A percentile compares a stretch with the other conserved stretches of the same genome.
Evolutionary conservation across 2,888 invertebrate genomes (phyloP).

Genomic region (Galerucella calmariensis): DNA sequence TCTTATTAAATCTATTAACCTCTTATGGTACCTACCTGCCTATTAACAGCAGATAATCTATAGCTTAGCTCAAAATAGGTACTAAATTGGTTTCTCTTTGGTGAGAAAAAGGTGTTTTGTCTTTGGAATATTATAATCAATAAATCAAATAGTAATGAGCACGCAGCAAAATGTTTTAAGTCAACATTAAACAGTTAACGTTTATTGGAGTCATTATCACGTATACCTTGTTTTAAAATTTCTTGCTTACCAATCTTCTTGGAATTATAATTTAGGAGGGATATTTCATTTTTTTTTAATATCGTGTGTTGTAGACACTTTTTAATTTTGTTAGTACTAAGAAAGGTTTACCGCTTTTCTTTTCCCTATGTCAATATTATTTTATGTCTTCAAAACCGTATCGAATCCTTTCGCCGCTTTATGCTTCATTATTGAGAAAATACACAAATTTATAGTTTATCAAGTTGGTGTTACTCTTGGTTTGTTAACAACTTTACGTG

Average conservation of each 20-base stretch:
- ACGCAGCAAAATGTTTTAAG: constrained; percentile 37
- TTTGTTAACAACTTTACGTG: background rate
- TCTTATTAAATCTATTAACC: constrained; percentile 15
- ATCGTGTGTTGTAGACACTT: background rate
- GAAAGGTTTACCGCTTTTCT: constrained; percentile 10
- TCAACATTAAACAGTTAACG: constrained; percentile 46
- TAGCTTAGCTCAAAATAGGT: constrained; percentile 7
- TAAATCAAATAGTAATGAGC: constrained; percentile 45
- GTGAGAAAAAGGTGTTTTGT: constrained; percentile 35
- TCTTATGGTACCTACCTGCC: background rate
- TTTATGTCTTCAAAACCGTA: background rate
- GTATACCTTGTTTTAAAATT: constrained; percentile 42
- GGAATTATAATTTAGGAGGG: constrained; percentile 30
- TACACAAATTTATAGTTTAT: background rate
- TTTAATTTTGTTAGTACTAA: constrained; percentile 5
- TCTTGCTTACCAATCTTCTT: constrained; percentile 32
- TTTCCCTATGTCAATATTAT: constrained; percentile 17
- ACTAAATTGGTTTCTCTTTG: constrained; percentile 16
- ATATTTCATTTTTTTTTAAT: constrained; percentile 5
- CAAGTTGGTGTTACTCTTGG: background rate
- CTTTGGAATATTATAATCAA: constrained; percentile 39
- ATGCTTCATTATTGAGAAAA: background rate
- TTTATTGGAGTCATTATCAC: constrained; percentile 49
- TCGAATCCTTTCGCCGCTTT: background rate
- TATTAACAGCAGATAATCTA: constrained; percentile 12